Evolutionary conservation across 23 tunicate species (phyloP).

Genomic region (Styela clava): DNA sequence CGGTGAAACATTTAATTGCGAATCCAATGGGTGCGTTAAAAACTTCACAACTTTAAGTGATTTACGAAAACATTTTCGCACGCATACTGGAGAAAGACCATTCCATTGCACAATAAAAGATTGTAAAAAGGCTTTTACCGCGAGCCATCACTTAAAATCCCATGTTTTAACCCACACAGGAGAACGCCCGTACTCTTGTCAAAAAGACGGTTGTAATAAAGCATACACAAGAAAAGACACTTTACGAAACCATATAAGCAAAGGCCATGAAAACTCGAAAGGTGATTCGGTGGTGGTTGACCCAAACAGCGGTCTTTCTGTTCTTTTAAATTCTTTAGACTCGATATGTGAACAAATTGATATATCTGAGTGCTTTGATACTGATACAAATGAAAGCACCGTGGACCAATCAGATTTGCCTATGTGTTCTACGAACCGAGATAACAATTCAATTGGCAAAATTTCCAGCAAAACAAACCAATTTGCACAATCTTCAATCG

Average conservation of each 20-base stretch:
- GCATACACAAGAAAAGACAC: conserved; percentile 79
- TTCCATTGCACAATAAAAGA: conserved; percentile 51
- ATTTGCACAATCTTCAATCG: not conserved
- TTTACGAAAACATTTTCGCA: conserved; percentile 72
- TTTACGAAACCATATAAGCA: conserved; percentile 62
- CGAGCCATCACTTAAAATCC: conserved; percentile 87
- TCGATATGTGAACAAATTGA: not conserved
- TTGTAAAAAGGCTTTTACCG: conserved; percentile 77
- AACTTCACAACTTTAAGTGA: conserved; percentile 84
- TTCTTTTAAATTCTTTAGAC: conserved; percentile 16
- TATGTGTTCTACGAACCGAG: not conserved
- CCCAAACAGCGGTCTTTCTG: conserved; percentile 22
- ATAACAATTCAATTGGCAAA: not conserved
- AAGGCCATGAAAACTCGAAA: conserved; percentile 30
- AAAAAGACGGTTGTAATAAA: conserved; percentile 74
- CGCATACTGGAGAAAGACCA: conserved; percentile 95
- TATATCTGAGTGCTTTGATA: not conserved
- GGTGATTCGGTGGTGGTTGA: not conserved
- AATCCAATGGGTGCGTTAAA: conserved; percentile 62
- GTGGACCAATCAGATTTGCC: not conserved
- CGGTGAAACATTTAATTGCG: conserved; percentile 88
- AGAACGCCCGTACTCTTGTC: conserved; percentile 78
- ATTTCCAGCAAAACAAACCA: not conserved
- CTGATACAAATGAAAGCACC: not conserved
- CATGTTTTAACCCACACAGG: conserved; percentile 90